Evolutionary conservation across 2,113 vertebrate genomes (phyloP).

Genomic region (Tachysurus vachellii): DNA sequence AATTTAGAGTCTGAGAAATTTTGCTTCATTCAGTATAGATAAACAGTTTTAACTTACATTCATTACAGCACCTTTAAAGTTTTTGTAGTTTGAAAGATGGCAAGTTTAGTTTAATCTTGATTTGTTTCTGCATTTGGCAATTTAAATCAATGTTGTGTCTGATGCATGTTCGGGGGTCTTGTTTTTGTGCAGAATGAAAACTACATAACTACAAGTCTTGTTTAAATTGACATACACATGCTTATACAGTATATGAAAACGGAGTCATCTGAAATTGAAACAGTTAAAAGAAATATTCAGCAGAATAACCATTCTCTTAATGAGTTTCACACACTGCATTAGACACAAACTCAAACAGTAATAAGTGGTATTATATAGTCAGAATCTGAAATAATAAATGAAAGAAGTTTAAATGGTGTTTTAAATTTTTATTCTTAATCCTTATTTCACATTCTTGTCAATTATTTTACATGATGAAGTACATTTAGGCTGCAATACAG

Average conservation of each 20-base stretch:
- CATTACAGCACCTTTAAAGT: background rate
- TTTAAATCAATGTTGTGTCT: background rate
- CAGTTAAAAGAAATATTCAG: background rate
- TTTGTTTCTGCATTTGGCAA: slow-evolving; percentile 16
- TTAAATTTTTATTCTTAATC: background rate
- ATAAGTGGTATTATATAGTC: background rate
- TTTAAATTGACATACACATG: background rate
- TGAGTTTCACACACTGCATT: slow-evolving; percentile 6
- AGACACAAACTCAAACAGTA: slow-evolving; percentile 15
- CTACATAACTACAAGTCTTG: background rate
- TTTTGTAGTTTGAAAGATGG: slow-evolving; percentile 16
- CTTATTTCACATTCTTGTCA: background rate
- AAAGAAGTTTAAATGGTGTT: background rate
- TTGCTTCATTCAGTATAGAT: background rate
- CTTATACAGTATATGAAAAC: background rate
- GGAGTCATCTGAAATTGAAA: background rate
- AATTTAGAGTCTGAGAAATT: background rate
- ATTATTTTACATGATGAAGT: background rate
- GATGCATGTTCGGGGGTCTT: too few relatives aligned
- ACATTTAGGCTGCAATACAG: slow-evolving; percentile 27
- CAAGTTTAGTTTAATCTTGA: background rate
- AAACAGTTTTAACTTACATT: background rate
- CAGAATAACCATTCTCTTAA: background rate
- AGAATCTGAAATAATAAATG: background rate
- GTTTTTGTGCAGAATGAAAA: background rate